phyloP scores from a whole-genome alignment of 1,140 invertebrate genomes.

The Wiebesia pumilae region DNA sequence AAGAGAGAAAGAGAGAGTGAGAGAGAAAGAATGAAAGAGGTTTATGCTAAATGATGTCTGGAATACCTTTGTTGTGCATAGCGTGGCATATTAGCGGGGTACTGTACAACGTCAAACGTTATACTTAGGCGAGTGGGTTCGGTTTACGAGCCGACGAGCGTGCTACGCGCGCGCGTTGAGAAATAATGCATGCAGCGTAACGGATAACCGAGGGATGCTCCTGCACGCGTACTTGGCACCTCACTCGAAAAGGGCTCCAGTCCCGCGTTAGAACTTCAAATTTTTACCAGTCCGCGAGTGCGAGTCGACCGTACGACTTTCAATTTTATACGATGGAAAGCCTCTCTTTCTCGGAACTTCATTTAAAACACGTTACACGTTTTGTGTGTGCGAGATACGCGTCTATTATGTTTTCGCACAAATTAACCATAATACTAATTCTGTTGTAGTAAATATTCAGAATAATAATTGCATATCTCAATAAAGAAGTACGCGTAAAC shows the following conservation, averaged over 20 bases:
- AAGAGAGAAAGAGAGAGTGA: not conserved
- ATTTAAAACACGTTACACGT: not conserved
- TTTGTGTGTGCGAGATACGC: not conserved
- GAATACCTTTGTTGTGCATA: not conserved
- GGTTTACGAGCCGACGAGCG: slow-evolving; percentile 4
- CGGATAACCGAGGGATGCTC: not conserved
- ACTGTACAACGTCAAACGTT: slow-evolving; percentile 1
- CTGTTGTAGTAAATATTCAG: slow-evolving; percentile 2
- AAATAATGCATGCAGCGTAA: slow-evolving; percentile 1
- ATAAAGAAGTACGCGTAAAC: not conserved
- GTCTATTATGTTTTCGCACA: not conserved
- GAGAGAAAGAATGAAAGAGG: not conserved
- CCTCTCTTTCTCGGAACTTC: slow-evolving; percentile 1
- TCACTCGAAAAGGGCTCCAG: no score
- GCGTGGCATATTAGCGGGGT: not conserved
- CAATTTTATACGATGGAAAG: not conserved
- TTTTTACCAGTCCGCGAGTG: not conserved
- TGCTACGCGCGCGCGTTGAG: not conserved
- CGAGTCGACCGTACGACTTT: not conserved
- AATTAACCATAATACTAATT: slow-evolving; percentile 10
- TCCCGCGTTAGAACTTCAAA: not conserved
- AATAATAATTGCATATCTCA: slow-evolving; percentile 3
- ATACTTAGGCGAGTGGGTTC: not conserved
- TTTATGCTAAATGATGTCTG: not conserved
- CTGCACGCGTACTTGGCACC: not conserved